Base-by-base conservation (phyloP, 1,140 invertebrate species). In the Periplaneta americana region DNA sequence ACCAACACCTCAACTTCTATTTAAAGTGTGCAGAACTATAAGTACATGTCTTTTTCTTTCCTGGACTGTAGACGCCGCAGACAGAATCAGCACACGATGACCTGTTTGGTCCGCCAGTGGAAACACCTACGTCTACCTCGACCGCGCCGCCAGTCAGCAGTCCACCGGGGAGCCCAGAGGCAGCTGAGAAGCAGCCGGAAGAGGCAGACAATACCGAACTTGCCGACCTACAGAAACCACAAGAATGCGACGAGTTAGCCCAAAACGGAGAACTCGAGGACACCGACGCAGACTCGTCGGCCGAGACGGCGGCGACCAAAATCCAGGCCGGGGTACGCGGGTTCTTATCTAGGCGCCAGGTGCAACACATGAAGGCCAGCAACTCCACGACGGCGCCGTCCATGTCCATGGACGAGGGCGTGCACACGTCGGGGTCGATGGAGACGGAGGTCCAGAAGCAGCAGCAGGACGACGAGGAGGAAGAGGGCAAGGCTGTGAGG, bases 241-340 rank as follows among this genome's bases (percentile, higher is more conserved):
- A 33, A 32, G 34, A 31, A 17, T 37, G 37, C 22, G 39, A 80
- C 17, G 79, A 80, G 31, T 17, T 15, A 74, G 10, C 34, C 15
- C 31, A 22, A 57, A 15, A 78, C 18, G 76, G 18, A 8, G 76
- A 5, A 15, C n/a, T 34, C 31, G n/a, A 37, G 8, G 34, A 28
- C 18, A 6, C 35, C 10, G 75, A 22, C 9, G 8, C 76, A 39
- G 76, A 78, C 18, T 81, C 81, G 22, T 75, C 80, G 22, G 4
- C 11, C 13, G 77, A 75, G 2, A 78, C 74, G 18, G 94, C 94
- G 33, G 94, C 94, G 18, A 93, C 91, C 5, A 94, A 92, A 85
- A 95, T 95, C 79, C 94, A 95, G 86, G 93, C 94, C 37, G 91
- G 92, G 79, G 95, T 93, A 86, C 89, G 93, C 77, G 94, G 94